A percentile compares a stretch with the other conserved stretches of the same genome.
Evolutionary conservation across 2,113 vertebrate species (phyloP).

Genomic region (Pterophyllum scalare): DNA sequence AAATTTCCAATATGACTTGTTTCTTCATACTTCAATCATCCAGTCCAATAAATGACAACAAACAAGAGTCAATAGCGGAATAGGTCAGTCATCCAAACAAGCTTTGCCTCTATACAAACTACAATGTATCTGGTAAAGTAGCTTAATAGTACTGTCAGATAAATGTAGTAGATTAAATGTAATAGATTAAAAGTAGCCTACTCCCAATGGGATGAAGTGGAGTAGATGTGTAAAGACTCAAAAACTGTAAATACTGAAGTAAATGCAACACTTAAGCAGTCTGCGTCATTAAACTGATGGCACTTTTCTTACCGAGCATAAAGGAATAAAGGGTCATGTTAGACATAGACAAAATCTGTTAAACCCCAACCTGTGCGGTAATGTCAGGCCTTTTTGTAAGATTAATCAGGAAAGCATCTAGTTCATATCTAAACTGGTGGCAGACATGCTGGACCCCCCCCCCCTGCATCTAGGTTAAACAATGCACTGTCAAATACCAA

Average conservation of each 20-base stretch:
- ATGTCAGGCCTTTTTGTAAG: conserved; percentile 65
- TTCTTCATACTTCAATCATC: too few species aligned
- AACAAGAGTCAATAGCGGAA: too few species aligned
- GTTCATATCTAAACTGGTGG: conserved; percentile 61
- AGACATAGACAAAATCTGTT: conserved; percentile 64
- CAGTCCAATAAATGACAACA: too few species aligned
- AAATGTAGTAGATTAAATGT: too few species aligned
- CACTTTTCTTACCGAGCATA: conserved; percentile 5
- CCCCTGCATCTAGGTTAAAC: conserved; percentile 73
- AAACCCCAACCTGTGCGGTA: conserved; percentile 56
- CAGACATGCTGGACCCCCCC: conserved; percentile 66
- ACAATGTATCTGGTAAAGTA: too few species aligned
- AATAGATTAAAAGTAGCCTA: too few species aligned
- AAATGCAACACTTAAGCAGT: not conserved
- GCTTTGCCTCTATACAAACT: too few species aligned
- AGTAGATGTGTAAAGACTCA: not conserved
- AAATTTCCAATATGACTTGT: too few species aligned
- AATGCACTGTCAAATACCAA: conserved; percentile 78
- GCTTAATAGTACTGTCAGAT: too few species aligned
- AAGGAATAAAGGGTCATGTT: conserved; percentile 55
- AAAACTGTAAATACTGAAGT: too few species aligned
- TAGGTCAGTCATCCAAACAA: too few species aligned
- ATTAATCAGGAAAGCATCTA: conserved; percentile 72
- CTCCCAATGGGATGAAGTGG: not conserved
- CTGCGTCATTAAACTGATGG: not conserved